These are phyloP conservation scores for Silurus aristotelis DNA, from an alignment of 2,797 vertebrate genomes.

Conservation along the genomic window DNA sequence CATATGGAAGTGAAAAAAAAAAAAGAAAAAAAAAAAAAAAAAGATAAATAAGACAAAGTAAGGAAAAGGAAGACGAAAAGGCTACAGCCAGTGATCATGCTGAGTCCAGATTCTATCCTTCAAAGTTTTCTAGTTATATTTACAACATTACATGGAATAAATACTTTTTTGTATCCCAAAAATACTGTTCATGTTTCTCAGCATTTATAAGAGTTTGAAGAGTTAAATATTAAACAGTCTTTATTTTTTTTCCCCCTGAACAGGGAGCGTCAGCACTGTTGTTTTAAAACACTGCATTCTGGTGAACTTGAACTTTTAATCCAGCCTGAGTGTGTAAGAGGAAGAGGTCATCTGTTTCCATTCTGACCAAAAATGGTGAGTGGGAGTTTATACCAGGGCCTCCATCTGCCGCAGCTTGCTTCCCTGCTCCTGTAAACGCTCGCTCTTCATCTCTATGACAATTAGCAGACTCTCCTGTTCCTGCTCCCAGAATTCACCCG, in stretches of 20 bases:
- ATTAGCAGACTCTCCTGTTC: constrained; percentile 93
- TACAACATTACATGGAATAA: neutral
- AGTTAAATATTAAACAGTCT: neutral
- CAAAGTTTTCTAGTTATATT: neutral
- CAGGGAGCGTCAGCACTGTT: neutral
- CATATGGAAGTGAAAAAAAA: no score
- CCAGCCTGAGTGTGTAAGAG: constrained; percentile 18
- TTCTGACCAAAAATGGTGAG: constrained; percentile 46
- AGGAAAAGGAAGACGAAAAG: neutral
- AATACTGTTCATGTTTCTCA: neutral
- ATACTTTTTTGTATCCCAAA: neutral
- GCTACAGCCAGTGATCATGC: neutral
- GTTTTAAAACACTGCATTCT: constrained; percentile 13
- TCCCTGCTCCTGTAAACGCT: constrained; percentile 80
- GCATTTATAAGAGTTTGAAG: neutral
- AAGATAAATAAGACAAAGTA: neutral
- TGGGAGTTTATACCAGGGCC: constrained; percentile 70
- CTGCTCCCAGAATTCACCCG: constrained; percentile 91
- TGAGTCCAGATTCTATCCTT: neutral
- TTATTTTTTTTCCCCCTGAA: neutral
- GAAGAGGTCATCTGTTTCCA: constrained; percentile 44
- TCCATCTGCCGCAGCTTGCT: constrained; percentile 84
- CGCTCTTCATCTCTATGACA: constrained; percentile 92
- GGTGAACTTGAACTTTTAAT: constrained; percentile 35
- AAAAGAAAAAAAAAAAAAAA: no score